phyloP scores from a whole-genome alignment of 2,888 invertebrate genomes.

The Dascillus cervinus region DNA sequence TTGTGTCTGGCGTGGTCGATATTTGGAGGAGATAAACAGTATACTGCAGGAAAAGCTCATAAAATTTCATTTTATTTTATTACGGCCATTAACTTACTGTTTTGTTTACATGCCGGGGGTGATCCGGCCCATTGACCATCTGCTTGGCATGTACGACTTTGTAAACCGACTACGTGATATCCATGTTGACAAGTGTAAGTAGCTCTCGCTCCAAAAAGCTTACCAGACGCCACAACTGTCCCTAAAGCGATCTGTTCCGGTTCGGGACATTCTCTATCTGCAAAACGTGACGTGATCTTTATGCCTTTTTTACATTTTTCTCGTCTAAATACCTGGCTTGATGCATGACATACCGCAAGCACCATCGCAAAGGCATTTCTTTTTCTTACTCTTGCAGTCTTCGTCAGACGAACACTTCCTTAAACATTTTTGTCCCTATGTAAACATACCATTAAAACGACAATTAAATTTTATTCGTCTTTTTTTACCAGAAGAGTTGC shows the following conservation, averaged over 20 bases:
- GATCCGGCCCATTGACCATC: conserved; percentile 87
- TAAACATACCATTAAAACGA: conserved; percentile 10
- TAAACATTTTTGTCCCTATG: conserved; percentile 76
- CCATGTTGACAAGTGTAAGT: conserved; percentile 83
- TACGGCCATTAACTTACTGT: conserved; percentile 65
- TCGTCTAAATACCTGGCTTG: conserved; percentile 66
- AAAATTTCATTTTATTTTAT: neutral
- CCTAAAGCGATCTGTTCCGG: conserved; percentile 71
- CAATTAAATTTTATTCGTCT: neutral
- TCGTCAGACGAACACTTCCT: conserved; percentile 89
- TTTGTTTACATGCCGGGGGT: conserved; percentile 78
- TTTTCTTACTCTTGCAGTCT: conserved; percentile 94
- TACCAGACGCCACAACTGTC: conserved; percentile 65
- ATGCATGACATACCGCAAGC: conserved; percentile 96
- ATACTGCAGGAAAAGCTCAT: conserved; percentile 46
- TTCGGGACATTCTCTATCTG: conserved; percentile 81
- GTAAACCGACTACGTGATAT: conserved; percentile 79
- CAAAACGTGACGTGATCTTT: neutral
- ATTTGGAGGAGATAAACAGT: conserved; percentile 77
- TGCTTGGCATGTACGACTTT: conserved; percentile 82
- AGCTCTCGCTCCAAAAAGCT: conserved; percentile 75
- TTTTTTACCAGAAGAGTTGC: conserved; percentile 60
- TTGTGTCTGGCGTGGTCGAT: conserved; percentile 84
- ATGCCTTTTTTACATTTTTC: too few species aligned
- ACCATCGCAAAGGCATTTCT: conserved; percentile 95